A percentile compares a stretch with the other conserved stretches of the same genome.
These are phyloP conservation scores for Melinaea menophilus DNA, from an alignment of 2,888 invertebrate species.

Conservation along the genomic window DNA sequence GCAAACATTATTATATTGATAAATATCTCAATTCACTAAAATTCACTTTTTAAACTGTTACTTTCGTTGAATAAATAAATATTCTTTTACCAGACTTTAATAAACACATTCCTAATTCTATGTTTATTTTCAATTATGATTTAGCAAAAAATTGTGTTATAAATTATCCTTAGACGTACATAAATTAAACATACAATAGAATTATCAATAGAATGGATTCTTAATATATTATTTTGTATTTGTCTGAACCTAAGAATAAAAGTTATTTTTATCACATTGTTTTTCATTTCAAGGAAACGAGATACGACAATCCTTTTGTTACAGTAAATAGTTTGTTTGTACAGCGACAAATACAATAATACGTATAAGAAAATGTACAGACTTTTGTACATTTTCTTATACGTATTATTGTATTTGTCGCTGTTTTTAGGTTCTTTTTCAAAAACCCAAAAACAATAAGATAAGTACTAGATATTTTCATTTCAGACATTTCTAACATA, in stretches of 20 bases:
- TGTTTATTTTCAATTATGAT: not conserved
- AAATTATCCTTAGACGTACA: not conserved
- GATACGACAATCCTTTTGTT: not conserved
- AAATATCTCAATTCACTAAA: no score
- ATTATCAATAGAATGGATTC: constrained; percentile 13
- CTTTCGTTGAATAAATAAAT: not conserved
- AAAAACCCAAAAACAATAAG: no score
- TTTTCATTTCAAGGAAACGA: constrained; percentile 7
- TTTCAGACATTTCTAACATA: no score
- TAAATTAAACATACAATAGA: not conserved
- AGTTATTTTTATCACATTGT: constrained; percentile 19
- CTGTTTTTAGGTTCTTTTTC: no score
- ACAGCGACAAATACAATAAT: no score
- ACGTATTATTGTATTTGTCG: no score
- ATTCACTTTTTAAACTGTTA: no score
- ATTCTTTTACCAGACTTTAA: not conserved
- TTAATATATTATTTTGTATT: constrained; percentile 16
- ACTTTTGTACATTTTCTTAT: no score
- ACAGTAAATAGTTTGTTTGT: no score
- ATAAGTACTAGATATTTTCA: no score
- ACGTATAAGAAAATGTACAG: no score
- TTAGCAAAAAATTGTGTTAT: not conserved
- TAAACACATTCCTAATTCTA: not conserved
- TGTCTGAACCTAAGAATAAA: constrained; percentile 25
- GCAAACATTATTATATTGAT: no score